These are phyloP conservation scores for Paragorgia papillata DNA, from an alignment of 92 coral and sea anemone genomes.

Conservation along the genomic window DNA sequence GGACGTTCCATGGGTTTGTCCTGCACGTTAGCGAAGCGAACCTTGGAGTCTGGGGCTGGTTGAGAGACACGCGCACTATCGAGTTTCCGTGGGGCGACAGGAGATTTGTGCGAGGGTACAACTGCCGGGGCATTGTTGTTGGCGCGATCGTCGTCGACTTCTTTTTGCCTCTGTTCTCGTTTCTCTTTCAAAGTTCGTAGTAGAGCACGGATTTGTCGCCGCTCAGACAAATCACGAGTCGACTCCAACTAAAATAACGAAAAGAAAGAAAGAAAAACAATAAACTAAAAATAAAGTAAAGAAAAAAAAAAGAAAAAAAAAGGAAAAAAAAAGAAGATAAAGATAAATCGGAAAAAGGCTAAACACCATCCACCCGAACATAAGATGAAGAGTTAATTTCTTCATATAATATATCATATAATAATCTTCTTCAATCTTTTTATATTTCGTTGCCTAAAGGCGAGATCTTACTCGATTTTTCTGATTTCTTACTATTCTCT, in stretches of 20 bases:
- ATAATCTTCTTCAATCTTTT: too few species aligned
- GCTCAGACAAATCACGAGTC: slow-evolving; percentile 81
- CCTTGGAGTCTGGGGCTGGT: slow-evolving; percentile 10
- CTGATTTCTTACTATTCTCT: too few species aligned
- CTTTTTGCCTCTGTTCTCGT: slow-evolving; percentile 59
- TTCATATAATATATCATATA: too few species aligned
- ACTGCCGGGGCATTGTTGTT: slow-evolving; percentile 43
- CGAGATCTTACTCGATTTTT: too few species aligned
- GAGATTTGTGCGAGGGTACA: neutral
- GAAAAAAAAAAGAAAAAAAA: too few species aligned
- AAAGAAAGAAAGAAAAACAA: neutral
- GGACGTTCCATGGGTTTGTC: slow-evolving; percentile 37
- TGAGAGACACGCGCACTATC: neutral
- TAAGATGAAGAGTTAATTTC: too few species aligned
- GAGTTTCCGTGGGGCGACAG: neutral
- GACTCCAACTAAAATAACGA: slow-evolving; percentile 74
- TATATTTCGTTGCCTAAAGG: too few species aligned
- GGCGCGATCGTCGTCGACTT: slow-evolving; percentile 70
- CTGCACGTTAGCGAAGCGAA: slow-evolving; percentile 30
- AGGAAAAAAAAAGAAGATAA: neutral
- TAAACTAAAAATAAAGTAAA: neutral
- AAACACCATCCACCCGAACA: too few species aligned
- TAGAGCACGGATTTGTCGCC: slow-evolving; percentile 87
- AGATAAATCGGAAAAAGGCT: too few species aligned
- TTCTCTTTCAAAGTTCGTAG: slow-evolving; percentile 74